Percentiles rank a stretch among this genome's conserved stretches.
phyloP scores from a whole-genome alignment of 2,113 vertebrate genomes.

The Perccottus glenii region DNA sequence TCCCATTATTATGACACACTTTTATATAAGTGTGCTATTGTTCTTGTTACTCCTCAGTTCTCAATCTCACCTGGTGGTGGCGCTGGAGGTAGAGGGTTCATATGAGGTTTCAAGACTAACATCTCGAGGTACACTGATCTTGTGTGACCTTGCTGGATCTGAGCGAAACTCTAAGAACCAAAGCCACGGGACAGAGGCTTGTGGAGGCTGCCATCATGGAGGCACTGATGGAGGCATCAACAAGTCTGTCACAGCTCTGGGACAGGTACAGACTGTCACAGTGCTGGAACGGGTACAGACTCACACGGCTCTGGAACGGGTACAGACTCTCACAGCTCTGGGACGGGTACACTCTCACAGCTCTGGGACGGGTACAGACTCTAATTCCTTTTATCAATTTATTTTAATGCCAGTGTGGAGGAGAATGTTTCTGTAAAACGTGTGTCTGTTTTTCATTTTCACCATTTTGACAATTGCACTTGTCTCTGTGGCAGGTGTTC shows the following conservation, averaged over 20 bases:
- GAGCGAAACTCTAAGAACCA: conserved; percentile 73
- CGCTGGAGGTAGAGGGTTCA: conserved; percentile 59
- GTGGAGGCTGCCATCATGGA: conserved; percentile 77
- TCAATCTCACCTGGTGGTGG: conserved; percentile 74
- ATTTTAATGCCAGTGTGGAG: too few relatives aligned
- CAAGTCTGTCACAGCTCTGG: conserved; percentile 22
- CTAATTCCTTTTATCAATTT: too few relatives aligned
- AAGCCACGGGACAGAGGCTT: conserved; percentile 71
- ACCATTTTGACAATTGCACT: background rate
- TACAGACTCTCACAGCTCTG: too few relatives aligned
- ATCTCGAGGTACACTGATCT: conserved; percentile 63
- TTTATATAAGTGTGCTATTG: background rate
- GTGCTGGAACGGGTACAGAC: too few relatives aligned
- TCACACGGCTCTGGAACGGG: too few relatives aligned
- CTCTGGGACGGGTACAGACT: too few relatives aligned
- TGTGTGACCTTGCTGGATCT: conserved; percentile 75
- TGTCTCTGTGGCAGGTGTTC: conserved; percentile 63
- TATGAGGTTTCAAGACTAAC: conserved; percentile 62
- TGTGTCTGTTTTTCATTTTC: too few relatives aligned
- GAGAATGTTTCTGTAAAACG: too few relatives aligned
- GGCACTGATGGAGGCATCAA: too few relatives aligned
- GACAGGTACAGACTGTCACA: conserved; percentile 11
- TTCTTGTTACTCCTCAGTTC: conserved; percentile 53
- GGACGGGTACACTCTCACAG: too few relatives aligned
- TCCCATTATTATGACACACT: background rate